Evolutionary conservation across 2,113 vertebrate genomes (phyloP), one percentile per base, ranked within the genome.

Genomic region (Leptobrachium leishanense): DNA sequence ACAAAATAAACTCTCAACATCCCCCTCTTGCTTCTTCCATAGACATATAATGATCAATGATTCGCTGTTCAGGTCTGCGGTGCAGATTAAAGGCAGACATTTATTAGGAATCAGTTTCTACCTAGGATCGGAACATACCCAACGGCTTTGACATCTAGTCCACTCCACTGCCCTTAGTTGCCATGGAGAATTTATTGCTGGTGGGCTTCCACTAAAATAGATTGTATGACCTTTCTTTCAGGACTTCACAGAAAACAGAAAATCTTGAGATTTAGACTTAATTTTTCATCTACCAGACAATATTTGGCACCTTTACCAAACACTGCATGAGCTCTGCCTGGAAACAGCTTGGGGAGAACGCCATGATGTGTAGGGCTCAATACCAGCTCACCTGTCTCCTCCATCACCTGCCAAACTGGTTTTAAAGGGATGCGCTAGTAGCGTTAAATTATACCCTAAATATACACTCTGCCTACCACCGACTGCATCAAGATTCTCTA

Each of bases 11-110:
- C 66, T 6, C 8, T 46, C 68, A 43, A 59, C 69, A 44, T 10
- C 62, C 66, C 12, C 43, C n/a, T 15, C 20, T 31, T 31, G 20
- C 20, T 31, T 31, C 20, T 62, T 12, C 9, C 43, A 46, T n/a
- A 41, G 57, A 62, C 13, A 65, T 72, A 11, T 53, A 72, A 57
- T 65, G 67, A 73, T 79, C 70, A 73, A 79, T 79, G 39, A 66
- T 55, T 31, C 15, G 40, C 76, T 77, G 9, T 55, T 43, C 41
- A 43, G 31, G 40, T 54, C 20, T 13, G 31, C 40, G 43, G 4
- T 68, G 53, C 65, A 57, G 5, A 59, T 31, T 13, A 42, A 62
- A 44, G 55, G 13, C 39, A 43, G 10, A 43, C 12, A 63, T 50
- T 64, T 39, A 41, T 67, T 46, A 63, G 43, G 12, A 72, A 78